Percentiles rank a stretch among this genome's conserved stretches.
Evolutionary conservation across 2,113 vertebrate species (phyloP).

Genomic region (Silurus asotus): DNA sequence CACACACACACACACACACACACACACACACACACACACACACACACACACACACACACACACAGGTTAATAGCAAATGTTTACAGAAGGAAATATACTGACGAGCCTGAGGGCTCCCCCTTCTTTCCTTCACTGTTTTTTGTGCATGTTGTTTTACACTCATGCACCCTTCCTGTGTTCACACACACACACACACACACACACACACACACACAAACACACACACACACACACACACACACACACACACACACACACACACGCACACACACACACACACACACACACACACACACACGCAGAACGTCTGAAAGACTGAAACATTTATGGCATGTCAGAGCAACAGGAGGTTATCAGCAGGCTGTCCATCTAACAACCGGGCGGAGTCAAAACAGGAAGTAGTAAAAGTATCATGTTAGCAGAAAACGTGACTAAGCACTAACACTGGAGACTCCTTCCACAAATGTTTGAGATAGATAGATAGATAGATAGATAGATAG

Average conservation of each 20-base stretch:
- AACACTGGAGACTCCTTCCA: not conserved
- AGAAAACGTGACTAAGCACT: not conserved
- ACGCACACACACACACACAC: not conserved
- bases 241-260: slow-evolving; percentile 7
- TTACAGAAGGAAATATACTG: slow-evolving; percentile 47
- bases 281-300: not conserved
- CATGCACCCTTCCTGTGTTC: slow-evolving; percentile 40
- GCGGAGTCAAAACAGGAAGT: not conserved
- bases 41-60: slow-evolving; percentile 37
- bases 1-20: slow-evolving; percentile 7
- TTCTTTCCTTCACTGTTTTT: slow-evolving; percentile 27
- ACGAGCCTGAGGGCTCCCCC: slow-evolving; percentile 15
- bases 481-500: too few species aligned
- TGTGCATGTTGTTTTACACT: slow-evolving; percentile 48
- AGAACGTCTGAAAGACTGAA: not conserved
- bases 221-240: not conserved
- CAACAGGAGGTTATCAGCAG: not conserved
- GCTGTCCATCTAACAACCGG: not conserved
- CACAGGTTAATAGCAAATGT: slow-evolving; percentile 32
- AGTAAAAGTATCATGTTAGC: not conserved
- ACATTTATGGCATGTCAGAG: slow-evolving; percentile 5
- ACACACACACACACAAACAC: slow-evolving; percentile 1
- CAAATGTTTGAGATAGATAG: not conserved
- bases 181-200: slow-evolving; percentile 1
- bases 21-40: slow-evolving; percentile 27